Percentiles rank a stretch among this genome's conserved stretches.
phyloP scores from a whole-genome alignment of 30 jellyfish, hydroid and myxozoan genomes.

The Morbakka virulenta region DNA sequence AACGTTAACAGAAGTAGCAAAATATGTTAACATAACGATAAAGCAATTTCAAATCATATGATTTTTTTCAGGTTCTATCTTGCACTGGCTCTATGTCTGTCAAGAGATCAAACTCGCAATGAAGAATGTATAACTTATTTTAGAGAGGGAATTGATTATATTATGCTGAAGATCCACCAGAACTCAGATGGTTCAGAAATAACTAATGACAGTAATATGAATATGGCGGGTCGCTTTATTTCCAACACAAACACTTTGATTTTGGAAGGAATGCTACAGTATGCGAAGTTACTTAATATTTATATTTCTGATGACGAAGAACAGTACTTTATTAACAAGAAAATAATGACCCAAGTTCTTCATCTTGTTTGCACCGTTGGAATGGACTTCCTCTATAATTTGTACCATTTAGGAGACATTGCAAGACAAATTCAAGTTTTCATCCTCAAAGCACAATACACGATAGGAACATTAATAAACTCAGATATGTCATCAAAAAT shows the following conservation, averaged over 20 bases:
- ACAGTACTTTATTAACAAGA: too few relatives aligned
- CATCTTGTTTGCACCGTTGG: too few relatives aligned
- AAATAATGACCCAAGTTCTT: too few relatives aligned
- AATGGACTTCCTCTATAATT: too few relatives aligned
- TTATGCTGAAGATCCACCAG: slow-evolving; percentile 11
- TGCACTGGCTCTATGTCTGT: slow-evolving; percentile 46
- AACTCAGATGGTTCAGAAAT: background rate
- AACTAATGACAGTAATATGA: slow-evolving; percentile 29
- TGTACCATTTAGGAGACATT: too few relatives aligned
- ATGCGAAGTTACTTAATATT: slow-evolving; percentile 31
- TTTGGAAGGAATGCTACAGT: slow-evolving; percentile 61
- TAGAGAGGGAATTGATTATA: slow-evolving; percentile 49
- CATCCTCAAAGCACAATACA: too few relatives aligned
- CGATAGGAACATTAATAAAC: too few relatives aligned
- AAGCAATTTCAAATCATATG: background rate
- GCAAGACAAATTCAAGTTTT: too few relatives aligned
- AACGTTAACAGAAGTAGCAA: too few relatives aligned
- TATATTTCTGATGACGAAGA: too few relatives aligned
- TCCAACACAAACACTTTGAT: slow-evolving; percentile 41
- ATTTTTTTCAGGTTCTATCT: slow-evolving; percentile 33
- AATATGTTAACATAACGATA: too few relatives aligned
- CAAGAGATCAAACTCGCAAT: background rate
- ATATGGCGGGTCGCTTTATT: slow-evolving; percentile 40
- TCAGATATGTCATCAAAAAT: too few relatives aligned
- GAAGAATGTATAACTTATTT: slow-evolving; percentile 6